A percentile compares a stretch with the other conserved stretches of the same genome.
Evolutionary conservation across 1,140 invertebrate genomes (phyloP).

Genomic region (Schmidtea mediterranea): DNA sequence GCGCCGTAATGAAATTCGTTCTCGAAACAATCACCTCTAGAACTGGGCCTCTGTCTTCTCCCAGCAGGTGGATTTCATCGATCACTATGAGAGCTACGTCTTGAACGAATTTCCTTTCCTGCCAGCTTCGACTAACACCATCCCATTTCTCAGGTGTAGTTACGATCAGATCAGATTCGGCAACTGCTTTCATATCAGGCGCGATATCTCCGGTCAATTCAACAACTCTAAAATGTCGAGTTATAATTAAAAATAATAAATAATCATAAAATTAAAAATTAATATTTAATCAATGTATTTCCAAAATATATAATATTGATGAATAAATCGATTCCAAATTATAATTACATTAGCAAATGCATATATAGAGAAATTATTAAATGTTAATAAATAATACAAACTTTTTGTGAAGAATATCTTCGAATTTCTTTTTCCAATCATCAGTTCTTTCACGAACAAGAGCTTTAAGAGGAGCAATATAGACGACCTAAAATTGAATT

Average conservation of each 20-base stretch:
- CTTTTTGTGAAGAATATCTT: constrained; percentile 24
- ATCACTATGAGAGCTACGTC: constrained; percentile 74
- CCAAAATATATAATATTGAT: no score
- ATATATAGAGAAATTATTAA: neutral
- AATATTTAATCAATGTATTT: no score
- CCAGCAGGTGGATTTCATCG: constrained; percentile 89
- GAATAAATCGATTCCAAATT: no score
- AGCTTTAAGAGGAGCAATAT: constrained; percentile 92
- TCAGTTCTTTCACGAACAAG: constrained; percentile 75
- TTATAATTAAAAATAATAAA: neutral
- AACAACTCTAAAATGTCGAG: constrained; percentile 39
- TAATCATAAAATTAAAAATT: neutral
- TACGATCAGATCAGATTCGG: constrained; percentile 61
- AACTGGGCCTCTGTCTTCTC: constrained; percentile 40
- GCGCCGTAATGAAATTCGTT: constrained; percentile 66
- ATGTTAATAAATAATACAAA: neutral
- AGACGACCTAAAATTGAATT: constrained; percentile 43
- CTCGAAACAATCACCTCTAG: constrained; percentile 39
- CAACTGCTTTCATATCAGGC: constrained; percentile 60
- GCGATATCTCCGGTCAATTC: constrained; percentile 85
- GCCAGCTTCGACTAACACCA: constrained; percentile 84
- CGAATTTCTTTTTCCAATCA: constrained; percentile 75
- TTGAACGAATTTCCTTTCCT: constrained; percentile 70
- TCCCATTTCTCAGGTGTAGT: constrained; percentile 99
- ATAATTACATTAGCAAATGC: no score